Percentiles rank a stretch among this genome's conserved stretches.
phyloP scores from a whole-genome alignment of 1,140 invertebrate genomes.

The Chionoecetes opilio region DNA sequence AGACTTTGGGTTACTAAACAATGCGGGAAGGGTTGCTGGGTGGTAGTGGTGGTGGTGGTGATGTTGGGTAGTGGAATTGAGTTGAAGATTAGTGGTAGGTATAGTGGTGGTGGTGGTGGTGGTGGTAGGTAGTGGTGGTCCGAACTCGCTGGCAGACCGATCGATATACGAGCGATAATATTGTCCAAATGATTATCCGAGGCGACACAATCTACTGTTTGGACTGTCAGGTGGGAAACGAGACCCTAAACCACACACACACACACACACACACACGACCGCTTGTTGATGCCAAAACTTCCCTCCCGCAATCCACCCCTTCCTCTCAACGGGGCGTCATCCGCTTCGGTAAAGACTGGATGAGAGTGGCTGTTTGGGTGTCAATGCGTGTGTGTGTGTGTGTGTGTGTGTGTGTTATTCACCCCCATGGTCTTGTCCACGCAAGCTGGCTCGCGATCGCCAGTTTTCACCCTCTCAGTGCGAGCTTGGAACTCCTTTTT shows the following conservation, averaged over 20 bases:
- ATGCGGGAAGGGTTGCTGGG: not conserved
- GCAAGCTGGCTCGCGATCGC: no score
- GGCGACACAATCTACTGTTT: not conserved
- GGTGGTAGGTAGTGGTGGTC: not conserved
- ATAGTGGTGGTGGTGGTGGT: not conserved
- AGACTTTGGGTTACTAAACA: constrained; percentile 41
- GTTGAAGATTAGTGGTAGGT: not conserved
- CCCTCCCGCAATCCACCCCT: not conserved
- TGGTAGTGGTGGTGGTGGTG: not conserved
- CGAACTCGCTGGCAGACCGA: not conserved
- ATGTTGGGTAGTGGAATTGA: no score
- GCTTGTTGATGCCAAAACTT: constrained; percentile 4
- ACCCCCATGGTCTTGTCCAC: no score
- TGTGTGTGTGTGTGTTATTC: not conserved
- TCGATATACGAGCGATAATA: not conserved
- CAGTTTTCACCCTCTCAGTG: no score
- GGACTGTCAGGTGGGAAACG: not conserved
- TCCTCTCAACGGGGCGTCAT: not conserved
- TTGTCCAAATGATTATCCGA: not conserved
- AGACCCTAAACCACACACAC: not conserved
- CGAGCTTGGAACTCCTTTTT: no score
- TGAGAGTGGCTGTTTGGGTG: constrained; percentile 11
- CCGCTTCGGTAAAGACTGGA: not conserved
- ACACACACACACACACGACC: not conserved
- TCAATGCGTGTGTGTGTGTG: not conserved